Percentiles rank a stretch among this genome's conserved stretches.
These are phyloP conservation scores for Busseola fusca DNA, from an alignment of 2,888 invertebrate species.

Conservation along the genomic window DNA sequence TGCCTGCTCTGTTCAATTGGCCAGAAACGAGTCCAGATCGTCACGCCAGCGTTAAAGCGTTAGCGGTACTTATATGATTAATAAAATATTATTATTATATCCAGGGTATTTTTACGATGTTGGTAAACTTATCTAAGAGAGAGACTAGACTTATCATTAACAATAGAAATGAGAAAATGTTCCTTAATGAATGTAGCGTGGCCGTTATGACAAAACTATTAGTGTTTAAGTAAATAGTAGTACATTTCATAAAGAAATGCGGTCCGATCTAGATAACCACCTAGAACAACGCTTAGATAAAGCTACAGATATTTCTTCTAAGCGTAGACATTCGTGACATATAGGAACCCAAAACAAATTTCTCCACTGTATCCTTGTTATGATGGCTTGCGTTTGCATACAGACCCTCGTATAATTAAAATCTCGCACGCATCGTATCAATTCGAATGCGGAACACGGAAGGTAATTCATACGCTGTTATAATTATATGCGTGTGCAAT, in stretches of 20 bases:
- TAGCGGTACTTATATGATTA: too few species aligned
- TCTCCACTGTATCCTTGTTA: constrained; percentile 1
- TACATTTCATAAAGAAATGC: too few species aligned
- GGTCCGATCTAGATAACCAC: not conserved
- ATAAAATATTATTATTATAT: not conserved
- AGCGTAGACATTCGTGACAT: not conserved
- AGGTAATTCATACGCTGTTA: constrained; percentile 40
- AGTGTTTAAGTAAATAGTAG: not conserved
- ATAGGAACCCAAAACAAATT: not conserved
- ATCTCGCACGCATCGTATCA: constrained; percentile 36
- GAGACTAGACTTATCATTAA: not conserved
- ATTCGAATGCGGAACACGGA: constrained; percentile 56
- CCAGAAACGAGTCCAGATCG: too few species aligned
- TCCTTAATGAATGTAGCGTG: not conserved
- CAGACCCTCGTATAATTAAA: constrained; percentile 33
- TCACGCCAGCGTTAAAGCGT: too few species aligned
- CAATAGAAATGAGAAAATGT: not conserved
- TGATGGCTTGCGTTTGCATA: constrained; percentile 14
- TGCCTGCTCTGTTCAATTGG: too few species aligned
- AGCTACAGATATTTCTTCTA: not conserved
- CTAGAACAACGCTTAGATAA: not conserved
- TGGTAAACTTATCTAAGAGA: too few species aligned
- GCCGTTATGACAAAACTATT: not conserved
- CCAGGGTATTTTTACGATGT: not conserved
- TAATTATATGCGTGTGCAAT: constrained; percentile 47